Evolutionary conservation across 2,888 invertebrate species (phyloP).

Genomic region (Idaea aversata): DNA sequence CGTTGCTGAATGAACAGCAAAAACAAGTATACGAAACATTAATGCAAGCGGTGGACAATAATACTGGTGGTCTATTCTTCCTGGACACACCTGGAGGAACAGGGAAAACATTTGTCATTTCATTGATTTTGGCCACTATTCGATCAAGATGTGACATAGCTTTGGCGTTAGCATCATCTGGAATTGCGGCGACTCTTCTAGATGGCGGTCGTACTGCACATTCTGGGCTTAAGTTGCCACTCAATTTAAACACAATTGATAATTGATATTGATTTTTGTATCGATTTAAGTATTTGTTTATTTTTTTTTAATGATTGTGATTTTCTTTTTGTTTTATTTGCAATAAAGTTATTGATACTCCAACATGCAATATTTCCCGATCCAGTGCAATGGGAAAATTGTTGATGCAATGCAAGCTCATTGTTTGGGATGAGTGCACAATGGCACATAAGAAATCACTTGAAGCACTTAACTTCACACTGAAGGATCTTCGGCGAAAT

Average conservation of each 20-base stretch:
- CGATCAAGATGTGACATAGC: slow-evolving; percentile 19
- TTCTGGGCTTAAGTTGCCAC: slow-evolving; percentile 29
- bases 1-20: slow-evolving; percentile 29
- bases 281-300: no score
- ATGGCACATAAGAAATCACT: slow-evolving; percentile 22
- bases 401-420: slow-evolving; percentile 25
- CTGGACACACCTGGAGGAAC: slow-evolving; percentile 28
- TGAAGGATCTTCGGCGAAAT: slow-evolving; percentile 12
- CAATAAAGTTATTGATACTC: no score
- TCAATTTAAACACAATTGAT: slow-evolving; percentile 23
- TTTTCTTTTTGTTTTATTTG: no score
- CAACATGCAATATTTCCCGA: slow-evolving; percentile 29
- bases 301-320: no score
- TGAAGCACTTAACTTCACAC: slow-evolving; percentile 8
- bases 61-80: slow-evolving; percentile 30
- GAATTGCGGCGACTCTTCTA: slow-evolving; percentile 22
- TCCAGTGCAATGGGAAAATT: slow-evolving; percentile 23
- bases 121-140: slow-evolving; percentile 24
- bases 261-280: no score
- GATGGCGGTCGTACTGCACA: slow-evolving; percentile 25
- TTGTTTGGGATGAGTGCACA: slow-evolving; percentile 35
- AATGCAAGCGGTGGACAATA: slow-evolving; percentile 30
- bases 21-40: slow-evolving; percentile 29
- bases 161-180: slow-evolving; percentile 24
- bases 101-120: slow-evolving; percentile 29